These are phyloP conservation scores for Apamea anceps DNA, from an alignment of 2,888 invertebrate species.

Conservation along the genomic window DNA sequence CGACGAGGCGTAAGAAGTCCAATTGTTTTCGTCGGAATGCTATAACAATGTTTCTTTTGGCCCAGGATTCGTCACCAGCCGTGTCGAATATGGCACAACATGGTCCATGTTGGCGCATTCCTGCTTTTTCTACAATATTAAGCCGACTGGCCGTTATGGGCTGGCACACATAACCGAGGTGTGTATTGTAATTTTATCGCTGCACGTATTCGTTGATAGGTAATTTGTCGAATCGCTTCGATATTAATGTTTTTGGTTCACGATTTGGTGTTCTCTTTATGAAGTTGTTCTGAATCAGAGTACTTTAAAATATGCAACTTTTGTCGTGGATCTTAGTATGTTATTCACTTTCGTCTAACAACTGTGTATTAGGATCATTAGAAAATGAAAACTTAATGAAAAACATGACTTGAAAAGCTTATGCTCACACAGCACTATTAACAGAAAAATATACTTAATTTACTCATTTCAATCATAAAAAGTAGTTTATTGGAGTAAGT, in stretches of 20 bases:
- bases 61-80: constrained; percentile 75
- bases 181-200: constrained; percentile 67
- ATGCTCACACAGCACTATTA: neutral
- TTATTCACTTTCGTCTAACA: neutral
- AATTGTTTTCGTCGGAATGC: constrained; percentile 79
- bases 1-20: constrained; percentile 60
- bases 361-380: neutral
- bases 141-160: constrained; percentile 45
- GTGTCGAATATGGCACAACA: constrained; percentile 77
- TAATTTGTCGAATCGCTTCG: constrained; percentile 61
- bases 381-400: neutral
- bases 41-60: constrained; percentile 63
- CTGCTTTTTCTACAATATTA: constrained; percentile 66
- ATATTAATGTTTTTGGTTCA: constrained; percentile 53
- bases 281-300: constrained; percentile 48
- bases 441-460: neutral
- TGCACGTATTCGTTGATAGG: constrained; percentile 55
- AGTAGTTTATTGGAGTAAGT: neutral
- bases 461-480: neutral
- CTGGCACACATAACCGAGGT: constrained; percentile 56
- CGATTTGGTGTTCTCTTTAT: constrained; percentile 49
- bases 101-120: constrained; percentile 63
- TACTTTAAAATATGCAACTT: constrained; percentile 19
- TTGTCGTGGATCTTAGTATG: neutral
- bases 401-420: neutral